Evolutionary conservation across 2,888 invertebrate genomes (phyloP).

Genomic region (Teleiodes luculella): DNA sequence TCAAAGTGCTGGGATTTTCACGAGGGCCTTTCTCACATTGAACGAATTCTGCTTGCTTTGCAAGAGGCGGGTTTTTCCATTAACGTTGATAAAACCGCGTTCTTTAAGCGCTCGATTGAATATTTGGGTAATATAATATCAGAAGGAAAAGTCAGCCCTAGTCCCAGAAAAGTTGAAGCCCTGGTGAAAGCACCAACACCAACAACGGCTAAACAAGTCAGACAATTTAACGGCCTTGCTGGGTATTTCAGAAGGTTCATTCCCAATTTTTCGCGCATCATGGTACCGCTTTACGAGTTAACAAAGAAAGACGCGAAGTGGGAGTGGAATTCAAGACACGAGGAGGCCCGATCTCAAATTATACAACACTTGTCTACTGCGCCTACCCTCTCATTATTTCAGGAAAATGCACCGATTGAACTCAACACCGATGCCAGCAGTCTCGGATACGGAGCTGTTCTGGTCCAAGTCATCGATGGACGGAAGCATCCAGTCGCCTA

Average conservation of each 20-base stretch:
- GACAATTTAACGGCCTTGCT: constrained; percentile 28
- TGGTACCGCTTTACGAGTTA: constrained; percentile 25
- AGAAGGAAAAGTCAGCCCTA: constrained; percentile 30
- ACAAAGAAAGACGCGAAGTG: constrained; percentile 25
- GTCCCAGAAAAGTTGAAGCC: constrained; percentile 31
- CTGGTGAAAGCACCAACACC: constrained; percentile 30
- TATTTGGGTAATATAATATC: constrained; percentile 31
- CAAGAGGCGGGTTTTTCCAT: constrained; percentile 31
- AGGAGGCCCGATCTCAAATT: constrained; percentile 21
- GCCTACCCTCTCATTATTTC: constrained; percentile 24
- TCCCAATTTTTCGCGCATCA: constrained; percentile 24
- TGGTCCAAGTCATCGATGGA: constrained; percentile 16
- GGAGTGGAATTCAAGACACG: constrained; percentile 27
- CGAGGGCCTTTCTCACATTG: constrained; percentile 23
- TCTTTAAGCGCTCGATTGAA: constrained; percentile 30
- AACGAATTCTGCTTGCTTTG: constrained; percentile 27
- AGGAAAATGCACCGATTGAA: constrained; percentile 19
- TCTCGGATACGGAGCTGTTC: constrained; percentile 26
- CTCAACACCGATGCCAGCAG: constrained; percentile 30
- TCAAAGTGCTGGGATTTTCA: constrained; percentile 23
- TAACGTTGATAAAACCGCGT: constrained; percentile 28
- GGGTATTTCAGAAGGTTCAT: constrained; percentile 25
- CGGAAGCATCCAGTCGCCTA: constrained; percentile 18
- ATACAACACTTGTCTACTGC: constrained; percentile 20
- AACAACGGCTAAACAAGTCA: constrained; percentile 25